Conservation (phyloP, 2,888 invertebrate species). For the Creontiades dilutus region DNA sequence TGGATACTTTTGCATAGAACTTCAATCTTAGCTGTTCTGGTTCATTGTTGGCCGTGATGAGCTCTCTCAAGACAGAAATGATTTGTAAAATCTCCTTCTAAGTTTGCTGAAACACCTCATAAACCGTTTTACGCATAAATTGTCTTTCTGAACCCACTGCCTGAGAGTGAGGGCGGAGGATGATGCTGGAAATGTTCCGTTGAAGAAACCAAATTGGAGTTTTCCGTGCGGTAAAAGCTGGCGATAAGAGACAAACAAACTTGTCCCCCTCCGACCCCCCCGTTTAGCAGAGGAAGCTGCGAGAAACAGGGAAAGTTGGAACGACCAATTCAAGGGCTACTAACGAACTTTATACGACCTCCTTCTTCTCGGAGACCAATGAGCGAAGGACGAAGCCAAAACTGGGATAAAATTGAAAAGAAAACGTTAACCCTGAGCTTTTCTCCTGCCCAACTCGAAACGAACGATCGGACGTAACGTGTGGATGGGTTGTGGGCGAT, state of each 20-base stretch:
- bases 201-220: not conserved
- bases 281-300: not conserved
- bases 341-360: conserved; percentile 46
- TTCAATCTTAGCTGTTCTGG: no score
- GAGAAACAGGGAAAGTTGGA: conserved; percentile 26
- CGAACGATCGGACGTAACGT: not conserved
- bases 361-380: not conserved
- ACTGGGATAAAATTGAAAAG: conserved; percentile 3
- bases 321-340: conserved; percentile 26
- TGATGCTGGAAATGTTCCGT: not conserved
- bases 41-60: no score
- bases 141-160: no score
- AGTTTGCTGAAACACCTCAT: no score
- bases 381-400: not conserved
- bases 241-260: conserved; percentile 32
- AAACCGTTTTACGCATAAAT: no score
- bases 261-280: not conserved
- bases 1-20: no score
- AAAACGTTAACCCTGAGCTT: not conserved
- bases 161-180: no score
- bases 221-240: not conserved
- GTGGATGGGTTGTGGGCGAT: not conserved
- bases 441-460: not conserved
- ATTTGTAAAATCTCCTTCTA: no score
- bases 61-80: no score